Conservation (phyloP, 2,888 invertebrate genomes). For the Rutpela maculata region DNA sequence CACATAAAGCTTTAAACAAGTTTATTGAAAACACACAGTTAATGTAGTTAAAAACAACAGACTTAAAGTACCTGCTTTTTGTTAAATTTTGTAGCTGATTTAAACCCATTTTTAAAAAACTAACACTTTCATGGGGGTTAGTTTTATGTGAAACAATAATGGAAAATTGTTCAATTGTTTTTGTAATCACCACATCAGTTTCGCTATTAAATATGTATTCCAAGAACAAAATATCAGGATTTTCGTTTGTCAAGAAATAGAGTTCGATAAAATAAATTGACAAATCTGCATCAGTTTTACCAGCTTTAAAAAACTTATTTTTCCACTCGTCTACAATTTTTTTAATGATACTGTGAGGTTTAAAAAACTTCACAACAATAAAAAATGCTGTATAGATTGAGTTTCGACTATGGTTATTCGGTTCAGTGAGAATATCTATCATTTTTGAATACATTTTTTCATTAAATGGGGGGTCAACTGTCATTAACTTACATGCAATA, state of each 20-base stretch:
- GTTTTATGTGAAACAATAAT: conserved; percentile 29
- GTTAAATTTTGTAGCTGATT: conserved; percentile 44
- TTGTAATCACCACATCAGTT: conserved; percentile 49
- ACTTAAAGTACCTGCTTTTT: conserved; percentile 50
- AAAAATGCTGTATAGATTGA: conserved; percentile 1
- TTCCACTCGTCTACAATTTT: conserved; percentile 5
- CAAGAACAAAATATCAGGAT: conserved; percentile 43
- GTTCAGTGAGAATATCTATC: conserved; percentile 17
- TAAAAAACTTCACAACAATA: conserved; percentile 1
- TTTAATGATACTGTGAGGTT: neutral
- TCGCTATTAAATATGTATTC: conserved; percentile 55
- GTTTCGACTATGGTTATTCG: neutral
- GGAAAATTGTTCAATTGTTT: conserved; percentile 50
- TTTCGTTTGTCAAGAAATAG: conserved; percentile 14
- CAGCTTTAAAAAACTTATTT: neutral
- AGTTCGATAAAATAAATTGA: conserved; percentile 14
- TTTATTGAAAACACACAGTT: conserved; percentile 38
- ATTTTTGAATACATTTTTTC: conserved; percentile 25
- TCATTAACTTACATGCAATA: conserved; percentile 21
- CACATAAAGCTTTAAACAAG: conserved; percentile 18
- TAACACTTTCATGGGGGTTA: conserved; percentile 21
- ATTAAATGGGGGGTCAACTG: neutral
- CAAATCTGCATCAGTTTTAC: conserved; percentile 14
- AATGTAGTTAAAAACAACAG: conserved; percentile 43
- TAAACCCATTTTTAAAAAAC: conserved; percentile 44